Evolutionary conservation across 1,140 invertebrate species (phyloP).

Genomic region (Drosophila chauvacae): DNA sequence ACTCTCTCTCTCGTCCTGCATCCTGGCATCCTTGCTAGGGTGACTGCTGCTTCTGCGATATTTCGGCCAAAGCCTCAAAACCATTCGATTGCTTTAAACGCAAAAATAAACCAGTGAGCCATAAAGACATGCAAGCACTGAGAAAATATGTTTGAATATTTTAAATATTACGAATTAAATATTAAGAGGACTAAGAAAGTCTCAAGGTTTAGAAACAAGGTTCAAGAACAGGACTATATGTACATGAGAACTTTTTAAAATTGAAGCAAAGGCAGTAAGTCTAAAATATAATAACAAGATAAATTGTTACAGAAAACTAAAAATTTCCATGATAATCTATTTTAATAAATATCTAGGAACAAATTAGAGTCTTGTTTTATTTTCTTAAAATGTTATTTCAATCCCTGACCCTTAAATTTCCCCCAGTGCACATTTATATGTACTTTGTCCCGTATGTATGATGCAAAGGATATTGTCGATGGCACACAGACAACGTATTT

Average conservation of each 20-base stretch:
- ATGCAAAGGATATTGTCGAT: slow-evolving; percentile 55
- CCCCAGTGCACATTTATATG: slow-evolving; percentile 20
- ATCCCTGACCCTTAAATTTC: background rate
- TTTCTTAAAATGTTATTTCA: background rate
- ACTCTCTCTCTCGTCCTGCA: background rate
- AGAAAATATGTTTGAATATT: background rate
- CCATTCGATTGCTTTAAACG: slow-evolving; percentile 53
- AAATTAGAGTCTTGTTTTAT: too few relatives aligned
- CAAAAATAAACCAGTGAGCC: slow-evolving; percentile 67
- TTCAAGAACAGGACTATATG: background rate
- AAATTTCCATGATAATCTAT: too few relatives aligned
- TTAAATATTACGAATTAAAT: background rate
- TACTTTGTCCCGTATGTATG: slow-evolving; percentile 16
- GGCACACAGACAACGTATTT: slow-evolving; percentile 74
- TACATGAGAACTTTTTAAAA: background rate
- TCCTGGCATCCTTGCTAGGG: background rate
- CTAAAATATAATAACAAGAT: background rate
- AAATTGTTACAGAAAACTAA: background rate
- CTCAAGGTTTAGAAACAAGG: too few relatives aligned
- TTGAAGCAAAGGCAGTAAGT: background rate
- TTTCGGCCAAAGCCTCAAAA: slow-evolving; percentile 52
- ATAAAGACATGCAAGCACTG: slow-evolving; percentile 36
- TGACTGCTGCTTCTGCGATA: slow-evolving; percentile 38
- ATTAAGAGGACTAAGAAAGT: accelerated
- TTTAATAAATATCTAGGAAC: background rate